These are phyloP conservation scores for Phalanger gymnotis DNA, from an alignment of 2,797 vertebrate species.

Conservation along the genomic window DNA sequence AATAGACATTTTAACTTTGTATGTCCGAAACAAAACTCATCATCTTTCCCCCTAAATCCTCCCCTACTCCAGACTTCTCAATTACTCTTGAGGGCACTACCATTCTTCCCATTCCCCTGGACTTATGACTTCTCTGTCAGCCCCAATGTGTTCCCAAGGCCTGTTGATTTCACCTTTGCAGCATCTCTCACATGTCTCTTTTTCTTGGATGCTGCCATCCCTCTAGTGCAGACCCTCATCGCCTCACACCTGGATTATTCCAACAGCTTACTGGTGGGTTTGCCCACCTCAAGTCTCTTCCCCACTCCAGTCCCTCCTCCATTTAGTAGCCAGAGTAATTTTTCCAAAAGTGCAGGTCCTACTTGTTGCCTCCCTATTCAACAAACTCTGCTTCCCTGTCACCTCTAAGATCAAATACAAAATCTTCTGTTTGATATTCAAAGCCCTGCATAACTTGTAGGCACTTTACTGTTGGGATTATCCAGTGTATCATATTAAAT, in stretches of 20 bases:
- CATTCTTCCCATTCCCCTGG: too few species aligned
- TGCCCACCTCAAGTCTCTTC: neutral
- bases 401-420: neutral
- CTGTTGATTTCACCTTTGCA: neutral
- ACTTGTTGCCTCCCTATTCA: neutral
- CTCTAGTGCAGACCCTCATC: neutral
- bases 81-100: neutral
- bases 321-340: neutral
- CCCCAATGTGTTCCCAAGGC: neutral
- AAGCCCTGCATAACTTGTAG: neutral
- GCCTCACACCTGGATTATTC: neutral
- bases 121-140: neutral
- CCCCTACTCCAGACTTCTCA: neutral
- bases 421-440: neutral
- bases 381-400: neutral
- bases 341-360: neutral
- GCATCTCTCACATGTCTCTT: neutral
- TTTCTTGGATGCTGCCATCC: neutral
- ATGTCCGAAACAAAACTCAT: neutral
- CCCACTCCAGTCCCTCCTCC: neutral
- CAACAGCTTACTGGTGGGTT: neutral
- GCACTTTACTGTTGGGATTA: conserved; percentile 23
- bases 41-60: neutral
- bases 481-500: neutral
- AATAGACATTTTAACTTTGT: neutral